A percentile compares a stretch with the other conserved stretches of the same genome.
These are phyloP conservation scores for Callosobruchus maculatus DNA, from an alignment of 2,888 invertebrate species.

Conservation along the genomic window DNA sequence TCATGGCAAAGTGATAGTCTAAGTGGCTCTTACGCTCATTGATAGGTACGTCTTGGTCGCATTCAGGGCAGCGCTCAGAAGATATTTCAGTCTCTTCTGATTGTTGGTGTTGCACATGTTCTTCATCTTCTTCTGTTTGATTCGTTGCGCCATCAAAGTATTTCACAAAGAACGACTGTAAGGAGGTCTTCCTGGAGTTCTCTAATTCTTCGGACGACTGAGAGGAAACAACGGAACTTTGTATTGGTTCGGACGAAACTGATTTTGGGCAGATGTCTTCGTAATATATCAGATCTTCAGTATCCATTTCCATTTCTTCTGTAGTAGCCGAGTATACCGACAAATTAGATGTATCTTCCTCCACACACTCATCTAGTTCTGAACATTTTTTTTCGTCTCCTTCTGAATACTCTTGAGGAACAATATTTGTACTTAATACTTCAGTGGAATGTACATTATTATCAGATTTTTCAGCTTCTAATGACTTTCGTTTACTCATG, in stretches of 20 bases:
- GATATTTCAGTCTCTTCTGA: slow-evolving; percentile 17
- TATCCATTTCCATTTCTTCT: slow-evolving; percentile 24
- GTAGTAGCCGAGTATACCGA: slow-evolving; percentile 24
- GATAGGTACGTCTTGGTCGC: too few relatives aligned
- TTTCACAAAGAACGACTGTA: slow-evolving; percentile 32
- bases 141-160: slow-evolving; percentile 23
- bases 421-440: neutral
- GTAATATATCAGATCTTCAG: slow-evolving; percentile 19
- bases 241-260: slow-evolving; percentile 15
- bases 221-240: neutral
- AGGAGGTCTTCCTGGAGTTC: slow-evolving; percentile 8
- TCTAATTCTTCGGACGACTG: slow-evolving; percentile 2
- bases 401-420: neutral
- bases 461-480: neutral
- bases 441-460: neutral
- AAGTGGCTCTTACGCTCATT: too few relatives aligned
- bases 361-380: neutral
- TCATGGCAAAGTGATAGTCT: too few relatives aligned
- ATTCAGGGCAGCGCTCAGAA: slow-evolving; percentile 61
- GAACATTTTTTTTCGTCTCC: neutral
- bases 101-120: too few relatives aligned
- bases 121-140: neutral
- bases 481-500: too few relatives aligned
- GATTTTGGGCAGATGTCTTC: slow-evolving; percentile 23
- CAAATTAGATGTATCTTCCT: neutral